Percentiles rank a stretch among this genome's conserved stretches.
Conservation (phyloP, 2,113 vertebrate genomes). For the Aspiorhynchus laticeps region DNA sequence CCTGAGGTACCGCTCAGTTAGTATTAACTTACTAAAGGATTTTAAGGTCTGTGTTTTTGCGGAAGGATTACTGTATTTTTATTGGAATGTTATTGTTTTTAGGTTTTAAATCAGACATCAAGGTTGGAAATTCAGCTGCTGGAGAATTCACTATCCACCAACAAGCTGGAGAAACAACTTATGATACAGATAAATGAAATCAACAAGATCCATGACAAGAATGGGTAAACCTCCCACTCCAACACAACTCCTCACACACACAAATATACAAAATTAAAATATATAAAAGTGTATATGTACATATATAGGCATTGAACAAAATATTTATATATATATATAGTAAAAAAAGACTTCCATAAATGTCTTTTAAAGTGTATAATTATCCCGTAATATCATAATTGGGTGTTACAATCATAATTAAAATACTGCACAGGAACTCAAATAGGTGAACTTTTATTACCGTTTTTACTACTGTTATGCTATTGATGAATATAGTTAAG, state of each 20-base stretch:
- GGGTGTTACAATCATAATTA: too few species aligned
- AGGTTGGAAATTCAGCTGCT: constrained; percentile 96
- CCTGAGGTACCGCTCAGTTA: constrained; percentile 27
- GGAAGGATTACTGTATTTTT: constrained; percentile 33
- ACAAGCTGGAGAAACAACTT: constrained; percentile 94
- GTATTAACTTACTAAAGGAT: constrained; percentile 15
- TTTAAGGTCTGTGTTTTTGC: constrained; percentile 36
- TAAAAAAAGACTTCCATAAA: not conserved
- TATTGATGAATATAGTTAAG: too few species aligned
- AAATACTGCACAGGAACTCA: too few species aligned
- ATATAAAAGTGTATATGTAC: too few species aligned
- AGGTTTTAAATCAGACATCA: constrained; percentile 98
- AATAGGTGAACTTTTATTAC: too few species aligned
- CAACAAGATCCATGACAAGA: constrained; percentile 95
- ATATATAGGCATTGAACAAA: not conserved
- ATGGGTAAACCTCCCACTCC: constrained; percentile 80
- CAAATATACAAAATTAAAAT: too few species aligned
- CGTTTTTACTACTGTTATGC: too few species aligned
- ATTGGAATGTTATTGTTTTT: constrained; percentile 51
- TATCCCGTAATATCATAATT: not conserved
- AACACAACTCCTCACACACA: not conserved
- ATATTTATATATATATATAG: too few species aligned
- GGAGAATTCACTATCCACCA: constrained; percentile 95
- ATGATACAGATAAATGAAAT: constrained; percentile 96
- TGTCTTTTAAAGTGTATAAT: not conserved